Conservation (phyloP, 1,140 invertebrate genomes). For the Leptinotarsa undecemlineata region DNA sequence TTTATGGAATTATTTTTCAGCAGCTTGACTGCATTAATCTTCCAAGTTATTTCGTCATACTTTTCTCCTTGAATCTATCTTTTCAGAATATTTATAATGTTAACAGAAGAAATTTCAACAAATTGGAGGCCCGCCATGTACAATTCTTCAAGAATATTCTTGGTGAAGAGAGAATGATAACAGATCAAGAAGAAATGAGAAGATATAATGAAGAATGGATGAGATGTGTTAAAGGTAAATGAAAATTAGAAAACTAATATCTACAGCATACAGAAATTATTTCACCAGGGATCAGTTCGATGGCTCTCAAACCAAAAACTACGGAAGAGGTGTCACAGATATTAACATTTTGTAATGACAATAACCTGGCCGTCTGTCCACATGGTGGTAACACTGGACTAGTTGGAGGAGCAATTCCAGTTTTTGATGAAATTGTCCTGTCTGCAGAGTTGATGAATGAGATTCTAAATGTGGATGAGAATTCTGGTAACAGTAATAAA, state of each 20-base stretch:
- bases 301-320: conserved; percentile 78
- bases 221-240: conserved; percentile 80
- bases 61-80: neutral
- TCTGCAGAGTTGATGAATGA: conserved; percentile 86
- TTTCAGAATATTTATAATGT: conserved; percentile 57
- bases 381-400: conserved; percentile 95
- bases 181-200: conserved; percentile 75
- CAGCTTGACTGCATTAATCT: too few relatives aligned
- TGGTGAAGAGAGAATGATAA: conserved; percentile 69
- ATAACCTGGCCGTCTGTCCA: conserved; percentile 86
- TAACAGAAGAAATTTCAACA: conserved; percentile 56
- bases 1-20: too few relatives aligned
- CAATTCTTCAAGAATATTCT: conserved; percentile 74
- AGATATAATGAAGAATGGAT: conserved; percentile 92
- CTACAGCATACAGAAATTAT: neutral
- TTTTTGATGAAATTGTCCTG: conserved; percentile 95
- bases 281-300: conserved; percentile 67
- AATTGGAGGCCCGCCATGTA: conserved; percentile 64
- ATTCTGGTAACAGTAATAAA: conserved; percentile 23
- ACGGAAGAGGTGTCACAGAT: conserved; percentile 83
- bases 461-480: conserved; percentile 80
- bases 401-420: conserved; percentile 90
- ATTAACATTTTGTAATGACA: conserved; percentile 82
- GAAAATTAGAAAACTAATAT: neutral
- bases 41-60: too few relatives aligned